phyloP scores from a whole-genome alignment of 2,113 vertebrate species.

The Paralichthys olivaceus region DNA sequence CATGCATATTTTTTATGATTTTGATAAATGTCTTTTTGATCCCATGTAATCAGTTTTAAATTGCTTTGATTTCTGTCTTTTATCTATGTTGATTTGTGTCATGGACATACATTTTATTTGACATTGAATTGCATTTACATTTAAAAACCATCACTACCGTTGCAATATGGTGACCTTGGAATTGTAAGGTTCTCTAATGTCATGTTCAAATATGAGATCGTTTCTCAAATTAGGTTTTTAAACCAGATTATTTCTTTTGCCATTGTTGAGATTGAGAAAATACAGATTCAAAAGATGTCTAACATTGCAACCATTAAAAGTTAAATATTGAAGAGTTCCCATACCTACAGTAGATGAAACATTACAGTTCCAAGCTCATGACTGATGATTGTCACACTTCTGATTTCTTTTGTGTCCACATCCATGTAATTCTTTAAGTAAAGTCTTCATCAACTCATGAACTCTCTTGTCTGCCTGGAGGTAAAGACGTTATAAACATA shows the following conservation, averaged over 20 bases:
- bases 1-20: conserved; percentile 66
- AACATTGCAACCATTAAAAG: too few species aligned
- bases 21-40: conserved; percentile 37
- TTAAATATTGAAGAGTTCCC: too few species aligned
- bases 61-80: conserved; percentile 36
- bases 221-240: not conserved
- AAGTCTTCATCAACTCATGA: conserved; percentile 40
- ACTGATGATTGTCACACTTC: conserved; percentile 3
- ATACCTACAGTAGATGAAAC: conserved; percentile 17
- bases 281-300: not conserved
- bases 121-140: conserved; percentile 12
- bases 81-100: conserved; percentile 43
- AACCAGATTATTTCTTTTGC: not conserved
- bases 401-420: conserved; percentile 29
- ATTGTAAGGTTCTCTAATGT: conserved; percentile 42
- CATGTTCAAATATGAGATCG: not conserved
- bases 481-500: not conserved
- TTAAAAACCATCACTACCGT: conserved; percentile 3
- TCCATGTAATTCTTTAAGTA: conserved; percentile 41
- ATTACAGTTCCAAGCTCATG: conserved; percentile 53
- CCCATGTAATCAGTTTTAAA: conserved; percentile 20
- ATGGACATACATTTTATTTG: conserved; percentile 11
- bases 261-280: not conserved
- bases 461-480: conserved; percentile 23
- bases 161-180: conserved; percentile 49